These are phyloP conservation scores for Trichoplusia ni DNA, from an alignment of 1,140 invertebrate genomes.

Conservation along the genomic window DNA sequence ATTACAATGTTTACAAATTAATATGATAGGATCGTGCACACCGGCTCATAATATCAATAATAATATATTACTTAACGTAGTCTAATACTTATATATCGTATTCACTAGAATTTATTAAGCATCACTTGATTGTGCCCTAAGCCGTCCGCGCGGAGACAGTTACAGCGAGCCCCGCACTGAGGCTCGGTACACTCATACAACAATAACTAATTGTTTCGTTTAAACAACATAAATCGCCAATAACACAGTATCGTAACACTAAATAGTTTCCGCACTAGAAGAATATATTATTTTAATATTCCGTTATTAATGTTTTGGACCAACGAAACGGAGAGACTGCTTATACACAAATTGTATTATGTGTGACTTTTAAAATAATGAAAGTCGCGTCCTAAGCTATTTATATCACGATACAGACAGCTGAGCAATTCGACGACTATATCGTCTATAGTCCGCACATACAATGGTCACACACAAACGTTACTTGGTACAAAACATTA, in stretches of 20 bases:
- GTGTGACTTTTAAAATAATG: no score
- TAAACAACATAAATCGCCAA: slow-evolving; percentile 9
- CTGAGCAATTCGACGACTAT: no score
- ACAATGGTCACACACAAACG: no score
- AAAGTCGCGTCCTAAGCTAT: no score
- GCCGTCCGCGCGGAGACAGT: no score
- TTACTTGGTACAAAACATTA: slow-evolving; percentile 3
- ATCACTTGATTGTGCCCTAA: slow-evolving; percentile 43
- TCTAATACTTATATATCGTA: slow-evolving; percentile 30
- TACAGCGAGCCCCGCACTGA: no score
- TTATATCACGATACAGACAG: no score
- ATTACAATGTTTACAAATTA: not conserved
- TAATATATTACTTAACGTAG: slow-evolving; percentile 31
- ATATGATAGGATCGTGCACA: slow-evolving; percentile 12
- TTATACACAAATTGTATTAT: not conserved
- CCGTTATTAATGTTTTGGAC: slow-evolving; percentile 11
- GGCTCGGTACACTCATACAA: no score
- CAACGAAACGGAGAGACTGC: not conserved
- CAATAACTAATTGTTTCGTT: slow-evolving; percentile 6
- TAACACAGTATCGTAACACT: slow-evolving; percentile 22
- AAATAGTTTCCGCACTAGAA: slow-evolving; percentile 31
- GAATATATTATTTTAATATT: slow-evolving; percentile 39
- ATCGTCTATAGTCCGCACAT: no score
- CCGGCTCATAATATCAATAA: slow-evolving; percentile 30
- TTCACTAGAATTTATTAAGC: slow-evolving; percentile 37